A percentile compares a stretch with the other conserved stretches of the same genome.
phyloP scores from a whole-genome alignment of 2,113 vertebrate genomes.

The Enhydra lutris region DNA sequence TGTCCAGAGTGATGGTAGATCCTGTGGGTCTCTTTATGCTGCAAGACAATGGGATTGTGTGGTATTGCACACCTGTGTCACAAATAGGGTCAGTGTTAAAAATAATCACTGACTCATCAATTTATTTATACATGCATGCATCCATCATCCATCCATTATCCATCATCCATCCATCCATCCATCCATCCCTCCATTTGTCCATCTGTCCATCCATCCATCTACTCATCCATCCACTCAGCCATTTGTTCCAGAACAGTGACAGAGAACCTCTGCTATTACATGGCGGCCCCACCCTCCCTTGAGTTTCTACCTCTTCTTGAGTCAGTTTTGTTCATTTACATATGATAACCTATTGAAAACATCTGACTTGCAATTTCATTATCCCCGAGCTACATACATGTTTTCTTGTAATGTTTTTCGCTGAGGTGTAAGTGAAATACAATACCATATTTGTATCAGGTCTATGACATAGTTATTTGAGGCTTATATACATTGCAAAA shows the following conservation, averaged over 20 bases:
- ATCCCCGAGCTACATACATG: background rate
- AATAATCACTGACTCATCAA: background rate
- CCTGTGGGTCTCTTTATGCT: constrained; percentile 42
- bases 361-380: background rate
- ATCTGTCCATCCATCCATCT: too few relatives aligned
- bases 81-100: background rate
- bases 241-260: background rate
- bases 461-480: background rate
- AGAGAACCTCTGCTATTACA: background rate
- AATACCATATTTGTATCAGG: background rate
- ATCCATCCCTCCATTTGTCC: accelerated
- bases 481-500: background rate
- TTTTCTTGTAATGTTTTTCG: background rate
- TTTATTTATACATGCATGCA: background rate
- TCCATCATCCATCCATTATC: background rate
- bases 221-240: background rate
- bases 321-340: background rate
- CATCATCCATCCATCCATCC: background rate
- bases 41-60: background rate
- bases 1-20: constrained; percentile 59
- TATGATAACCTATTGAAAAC: background rate
- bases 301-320: background rate
- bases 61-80: accelerated
- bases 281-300: background rate
- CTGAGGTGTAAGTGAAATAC: background rate